A percentile compares a stretch with the other conserved stretches of the same genome.
These are phyloP conservation scores for Ferdinandea cuprea DNA, from an alignment of 2,888 invertebrate species.

Conservation along the genomic window DNA sequence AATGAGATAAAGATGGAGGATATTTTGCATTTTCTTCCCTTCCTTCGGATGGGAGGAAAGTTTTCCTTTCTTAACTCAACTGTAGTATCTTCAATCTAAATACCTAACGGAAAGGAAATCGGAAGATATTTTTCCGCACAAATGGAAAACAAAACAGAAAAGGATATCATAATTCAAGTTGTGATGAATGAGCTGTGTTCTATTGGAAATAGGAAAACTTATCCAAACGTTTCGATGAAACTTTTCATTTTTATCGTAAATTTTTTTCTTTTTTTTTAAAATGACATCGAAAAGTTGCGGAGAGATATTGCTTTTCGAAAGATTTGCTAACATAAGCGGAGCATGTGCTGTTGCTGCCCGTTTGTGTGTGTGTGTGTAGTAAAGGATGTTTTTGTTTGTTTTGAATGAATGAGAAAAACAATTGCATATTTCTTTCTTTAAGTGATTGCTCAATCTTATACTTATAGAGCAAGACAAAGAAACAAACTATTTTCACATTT, in stretches of 20 bases:
- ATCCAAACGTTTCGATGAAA: conserved; percentile 41
- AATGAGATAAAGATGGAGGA: conserved; percentile 47
- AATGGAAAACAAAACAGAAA: conserved; percentile 21
- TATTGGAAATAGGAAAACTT: conserved; percentile 26
- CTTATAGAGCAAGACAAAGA: conserved; percentile 28
- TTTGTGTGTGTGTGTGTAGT: background rate
- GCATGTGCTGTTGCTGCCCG: too few species aligned
- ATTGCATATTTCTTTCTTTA: conserved; percentile 1
- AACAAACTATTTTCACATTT: conserved; percentile 23
- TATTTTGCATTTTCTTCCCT: conserved; percentile 44
- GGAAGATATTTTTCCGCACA: background rate
- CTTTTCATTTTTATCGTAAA: conserved; percentile 15
- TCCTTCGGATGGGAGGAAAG: conserved; percentile 17
- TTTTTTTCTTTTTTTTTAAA: conserved; percentile 14
- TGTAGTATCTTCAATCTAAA: conserved; percentile 39
- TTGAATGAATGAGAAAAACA: background rate
- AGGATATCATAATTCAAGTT: conserved; percentile 58
- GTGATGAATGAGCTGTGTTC: conserved; percentile 42
- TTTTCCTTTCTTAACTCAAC: conserved; percentile 11
- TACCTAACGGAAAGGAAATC: conserved; percentile 22
- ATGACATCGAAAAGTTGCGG: conserved; percentile 22
- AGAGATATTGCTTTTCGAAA: conserved; percentile 3
- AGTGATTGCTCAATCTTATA: conserved; percentile 41
- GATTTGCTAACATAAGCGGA: background rate
- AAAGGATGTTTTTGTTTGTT: background rate